Evolutionary conservation across 2,113 vertebrate genomes (phyloP).

Genomic region (Trinectes maculatus): DNA sequence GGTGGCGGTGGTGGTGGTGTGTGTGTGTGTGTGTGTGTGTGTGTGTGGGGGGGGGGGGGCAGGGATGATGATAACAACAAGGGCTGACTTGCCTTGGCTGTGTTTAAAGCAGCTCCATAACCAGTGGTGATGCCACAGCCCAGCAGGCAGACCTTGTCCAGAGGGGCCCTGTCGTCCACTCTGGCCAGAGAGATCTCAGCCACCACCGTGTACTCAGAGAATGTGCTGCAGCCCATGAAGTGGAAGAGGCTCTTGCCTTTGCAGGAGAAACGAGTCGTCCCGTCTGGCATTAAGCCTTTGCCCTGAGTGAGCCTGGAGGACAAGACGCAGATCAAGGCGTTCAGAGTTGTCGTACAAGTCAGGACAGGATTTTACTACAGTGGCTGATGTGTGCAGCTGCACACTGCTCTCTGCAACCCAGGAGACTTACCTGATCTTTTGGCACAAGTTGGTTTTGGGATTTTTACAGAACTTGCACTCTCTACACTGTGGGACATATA

Average conservation of each 20-base stretch:
- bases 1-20: too few species aligned
- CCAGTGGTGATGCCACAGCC: slow-evolving; percentile 82
- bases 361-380: background rate
- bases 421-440: slow-evolving; percentile 73
- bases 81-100: slow-evolving; percentile 72
- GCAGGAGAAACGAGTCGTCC: slow-evolving; percentile 83
- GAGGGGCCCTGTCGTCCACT: slow-evolving; percentile 70
- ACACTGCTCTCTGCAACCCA: too few species aligned
- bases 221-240: slow-evolving; percentile 82
- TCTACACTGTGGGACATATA: slow-evolving; percentile 85
- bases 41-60: background rate
- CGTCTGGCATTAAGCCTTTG: slow-evolving; percentile 87
- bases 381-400: background rate
- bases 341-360: background rate
- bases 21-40: too few species aligned
- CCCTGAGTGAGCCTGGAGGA: slow-evolving; percentile 74
- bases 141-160: slow-evolving; percentile 83
- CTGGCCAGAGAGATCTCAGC: slow-evolving; percentile 80
- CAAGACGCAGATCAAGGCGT: background rate
- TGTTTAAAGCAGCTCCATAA: slow-evolving; percentile 82
- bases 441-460: slow-evolving; percentile 82
- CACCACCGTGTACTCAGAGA: slow-evolving; percentile 83
- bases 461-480: slow-evolving; percentile 83
- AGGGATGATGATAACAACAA: too few species aligned
- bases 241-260: slow-evolving; percentile 80